Base-by-base conservation (phyloP, 2,888 invertebrate species). In the Plebejus anna region DNA sequence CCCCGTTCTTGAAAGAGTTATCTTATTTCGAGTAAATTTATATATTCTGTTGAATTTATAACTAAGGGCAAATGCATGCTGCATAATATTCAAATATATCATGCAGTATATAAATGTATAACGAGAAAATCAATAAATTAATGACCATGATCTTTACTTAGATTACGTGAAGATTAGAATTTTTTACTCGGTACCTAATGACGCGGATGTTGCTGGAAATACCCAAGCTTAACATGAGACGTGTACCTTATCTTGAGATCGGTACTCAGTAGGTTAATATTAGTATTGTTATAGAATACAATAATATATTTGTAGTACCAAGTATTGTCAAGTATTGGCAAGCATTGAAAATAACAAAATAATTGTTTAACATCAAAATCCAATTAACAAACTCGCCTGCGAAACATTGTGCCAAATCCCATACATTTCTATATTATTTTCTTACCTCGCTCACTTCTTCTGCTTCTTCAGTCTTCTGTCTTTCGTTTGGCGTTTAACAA, bases 101-200 rank as follows among this genome's bases (percentile, higher is more conserved):
- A 66, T 66, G 13, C 13, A 66, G 16, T 13, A 32, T 6, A 16
- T 66, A 36, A 4, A 66, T 66, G 16, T 32, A 13, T 32, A 32
- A 66, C 13, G 4, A 16, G 4, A 66, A 66, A 66, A 66, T 16
- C 66, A 13, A 32, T 66, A 16, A 13, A 66, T 1, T 61, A 28
- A 22, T 36, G 66, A 66, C 32, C 66, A 5, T 66, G 66, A 66
- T 66, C 66, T 66, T 32, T 66, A 66, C 11, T 32, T 13, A 55
- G 66, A 66, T 66, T 32, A 66, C 66, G 66, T 32, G 32, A 66
- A 66, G 66, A 66, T 61, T 61, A 28, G 32, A 7, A 32, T 66
- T 66, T 66, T 66, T 66, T 66, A 16, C 32, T 36, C 3, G 5
- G 32, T 36, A 5, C 66, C 36, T 66, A 66, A 32, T 36, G 66